Percentiles rank a stretch among this genome's conserved stretches.
Evolutionary conservation across 2,888 invertebrate species (phyloP).

Genomic region (Nomada flava): DNA sequence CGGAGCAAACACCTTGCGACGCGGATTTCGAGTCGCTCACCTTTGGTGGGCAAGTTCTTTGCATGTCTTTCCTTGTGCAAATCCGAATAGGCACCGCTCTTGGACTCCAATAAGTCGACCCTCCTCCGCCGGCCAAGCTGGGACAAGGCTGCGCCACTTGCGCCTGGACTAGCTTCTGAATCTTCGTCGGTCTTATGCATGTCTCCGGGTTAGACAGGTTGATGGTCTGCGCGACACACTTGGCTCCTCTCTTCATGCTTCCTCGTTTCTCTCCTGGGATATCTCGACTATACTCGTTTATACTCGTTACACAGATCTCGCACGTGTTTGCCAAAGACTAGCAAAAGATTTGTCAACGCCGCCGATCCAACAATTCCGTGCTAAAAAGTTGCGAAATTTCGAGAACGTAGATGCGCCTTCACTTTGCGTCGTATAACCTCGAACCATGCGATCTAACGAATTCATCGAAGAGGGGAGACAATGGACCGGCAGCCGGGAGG

Average conservation of each 20-base stretch:
- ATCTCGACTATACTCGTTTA: too few relatives aligned
- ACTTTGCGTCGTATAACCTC: slow-evolving; percentile 56
- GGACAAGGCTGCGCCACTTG: slow-evolving; percentile 64
- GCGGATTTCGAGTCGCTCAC: slow-evolving; percentile 26
- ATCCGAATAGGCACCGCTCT: slow-evolving; percentile 80
- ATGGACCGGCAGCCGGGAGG: background rate
- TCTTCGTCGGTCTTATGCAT: slow-evolving; percentile 68
- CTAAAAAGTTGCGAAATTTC: slow-evolving; percentile 11
- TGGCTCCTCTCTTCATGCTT: slow-evolving; percentile 72
- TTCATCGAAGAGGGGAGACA: slow-evolving; percentile 1
- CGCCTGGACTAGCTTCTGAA: slow-evolving; percentile 70
- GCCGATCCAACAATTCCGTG: background rate
- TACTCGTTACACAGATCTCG: too few relatives aligned
- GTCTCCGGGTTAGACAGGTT: slow-evolving; percentile 78
- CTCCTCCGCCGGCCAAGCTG: background rate
- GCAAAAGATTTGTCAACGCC: background rate
- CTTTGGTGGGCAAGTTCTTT: slow-evolving; percentile 69
- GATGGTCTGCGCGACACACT: slow-evolving; percentile 76
- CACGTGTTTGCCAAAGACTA: too few relatives aligned
- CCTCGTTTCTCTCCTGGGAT: background rate
- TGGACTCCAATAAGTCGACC: slow-evolving; percentile 48
- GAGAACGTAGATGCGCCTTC: slow-evolving; percentile 25
- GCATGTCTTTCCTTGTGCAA: slow-evolving; percentile 82
- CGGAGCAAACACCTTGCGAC: background rate
- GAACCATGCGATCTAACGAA: slow-evolving; percentile 8